Base-by-base conservation (phyloP, 2,113 vertebrate genomes). In the Synchiropus splendidus region DNA sequence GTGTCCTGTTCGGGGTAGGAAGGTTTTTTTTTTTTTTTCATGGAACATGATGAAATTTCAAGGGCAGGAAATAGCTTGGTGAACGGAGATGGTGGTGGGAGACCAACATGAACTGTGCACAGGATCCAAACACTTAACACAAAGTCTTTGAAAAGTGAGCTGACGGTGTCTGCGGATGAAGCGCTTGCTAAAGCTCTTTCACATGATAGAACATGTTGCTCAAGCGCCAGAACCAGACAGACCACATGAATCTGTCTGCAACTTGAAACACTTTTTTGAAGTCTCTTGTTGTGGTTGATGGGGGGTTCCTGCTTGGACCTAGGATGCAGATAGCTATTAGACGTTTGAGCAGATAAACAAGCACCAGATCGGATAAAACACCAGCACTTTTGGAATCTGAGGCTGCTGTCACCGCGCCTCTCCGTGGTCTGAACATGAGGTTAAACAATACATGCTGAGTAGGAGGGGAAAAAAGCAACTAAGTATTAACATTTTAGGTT, bases 1-100 rank as follows among this genome's bases (percentile, higher is more conserved):
- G 42, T 50, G 39, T 56, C 62, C 67, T 54, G 48, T 63, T 61
- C 17, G 1, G 34, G 62, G 53, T 38, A 57, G 66, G 60, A 63
- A 27, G 49, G 63, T 13, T 4, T 53, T 51, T 64, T 6, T 48
- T 27, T 27, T 27, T 27, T 27, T 27, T 27, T 27, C 21, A 42
- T 53, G 62, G 72, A 58, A 80, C 62, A 55, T 67, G 34, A 70
- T 70, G 61, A 71, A 75, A 71, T 61, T 68, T 3, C 54, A 51
- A 33, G 51, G 45, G 40, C 65, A 72, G 74, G 72, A 78, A 78
- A 70, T 68, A 39, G 42, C 70, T 78, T 27, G 17, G 54, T 49
- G 48, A 63, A 64, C 50, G 42, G 12, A n/a, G 27, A 6, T 9
- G 33, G 10, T 16, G 13, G 32, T 39, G 32, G 9, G 6, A 41